These are phyloP conservation scores for Anastrepha ludens DNA, from an alignment of 1,140 invertebrate genomes.

Conservation along the genomic window DNA sequence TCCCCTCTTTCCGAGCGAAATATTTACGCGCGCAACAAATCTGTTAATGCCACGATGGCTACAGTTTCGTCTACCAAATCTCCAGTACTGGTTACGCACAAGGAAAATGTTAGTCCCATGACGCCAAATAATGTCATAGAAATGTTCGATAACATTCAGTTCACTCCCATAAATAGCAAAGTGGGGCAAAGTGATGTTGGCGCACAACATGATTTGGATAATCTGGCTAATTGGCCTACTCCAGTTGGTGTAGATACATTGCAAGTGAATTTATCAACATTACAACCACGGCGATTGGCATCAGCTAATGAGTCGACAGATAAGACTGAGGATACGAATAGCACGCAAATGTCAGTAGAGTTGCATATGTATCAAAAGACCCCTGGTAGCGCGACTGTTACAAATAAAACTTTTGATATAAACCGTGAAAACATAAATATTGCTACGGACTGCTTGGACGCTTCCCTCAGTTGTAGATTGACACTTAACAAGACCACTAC, in stretches of 20 bases:
- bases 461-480: slow-evolving; percentile 42
- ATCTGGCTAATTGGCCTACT: slow-evolving; percentile 67
- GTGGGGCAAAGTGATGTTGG: slow-evolving; percentile 5
- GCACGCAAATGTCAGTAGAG: slow-evolving; percentile 50
- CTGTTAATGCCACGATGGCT: neutral
- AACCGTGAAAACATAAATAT: slow-evolving; percentile 61
- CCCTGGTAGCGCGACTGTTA: slow-evolving; percentile 35
- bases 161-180: slow-evolving; percentile 65
- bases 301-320: slow-evolving; percentile 11
- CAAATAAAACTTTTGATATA: slow-evolving; percentile 69
- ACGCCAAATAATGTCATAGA: slow-evolving; percentile 64
- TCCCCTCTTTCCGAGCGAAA: slow-evolving; percentile 56
- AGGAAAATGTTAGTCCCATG: slow-evolving; percentile 70
- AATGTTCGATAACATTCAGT: slow-evolving; percentile 69
- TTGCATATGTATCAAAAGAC: slow-evolving; percentile 54
- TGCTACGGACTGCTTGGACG: slow-evolving; percentile 62
- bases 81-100: slow-evolving; percentile 54
- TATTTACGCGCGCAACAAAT: slow-evolving; percentile 50
- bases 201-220: slow-evolving; percentile 60
- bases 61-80: slow-evolving; percentile 13
- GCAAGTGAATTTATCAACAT: slow-evolving; percentile 20
- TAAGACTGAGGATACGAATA: slow-evolving; percentile 39
- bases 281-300: slow-evolving; percentile 44
- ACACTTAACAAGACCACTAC: slow-evolving; percentile 67
- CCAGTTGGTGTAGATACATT: slow-evolving; percentile 56